Base-by-base conservation (phyloP, 1,140 invertebrate genomes). In the Chironomus tepperi region DNA sequence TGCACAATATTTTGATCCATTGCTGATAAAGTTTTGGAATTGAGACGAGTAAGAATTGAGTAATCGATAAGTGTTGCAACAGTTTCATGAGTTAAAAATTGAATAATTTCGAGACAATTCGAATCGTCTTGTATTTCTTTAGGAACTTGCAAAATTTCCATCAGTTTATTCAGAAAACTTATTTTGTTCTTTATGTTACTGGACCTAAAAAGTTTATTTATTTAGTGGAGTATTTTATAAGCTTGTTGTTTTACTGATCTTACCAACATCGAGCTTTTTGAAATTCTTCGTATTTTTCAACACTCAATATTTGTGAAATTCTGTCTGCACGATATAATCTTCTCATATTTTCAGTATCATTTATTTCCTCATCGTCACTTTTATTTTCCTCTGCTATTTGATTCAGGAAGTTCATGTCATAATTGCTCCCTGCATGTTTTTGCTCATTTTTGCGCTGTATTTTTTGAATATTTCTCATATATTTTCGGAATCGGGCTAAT, bases 41-140 rank as follows among this genome's bases (percentile, higher is more conserved):
- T 81, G 2, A 82, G 74, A 0, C 81, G 78, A 10, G 81, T 80
- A 12, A 82, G 75, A 73, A 82, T 82, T 1, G 79, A 78, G 73
- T 80, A 82, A 73, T 82, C 81, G 0, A 82, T 80, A 74, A 82
- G 80, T 2, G 79, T 78, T 1, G 81, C 81, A 70, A 82, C 81
- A 0, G 81, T 81, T 74, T 82, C 81, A 42, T 82, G 81, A 0
- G 79, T 79, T 74, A 82, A 77, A 73, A 82, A 82, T 0, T 16
- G 3, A n/a, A 67, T 10, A 8, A 10, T n/a, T n/a, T 67, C 65
- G 8, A 18, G 65, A 67, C 10, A 67, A 19, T 67, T 67, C 15
- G 18, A 16, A 19, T 16, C 7, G 8, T 67, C 65, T 19, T 67
- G 65, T 8, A 67, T 3, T 8, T 67, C 65, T 8, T 67, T 67